Base-by-base conservation (phyloP, 2,113 vertebrate species). In the Pantherophis guttatus region DNA sequence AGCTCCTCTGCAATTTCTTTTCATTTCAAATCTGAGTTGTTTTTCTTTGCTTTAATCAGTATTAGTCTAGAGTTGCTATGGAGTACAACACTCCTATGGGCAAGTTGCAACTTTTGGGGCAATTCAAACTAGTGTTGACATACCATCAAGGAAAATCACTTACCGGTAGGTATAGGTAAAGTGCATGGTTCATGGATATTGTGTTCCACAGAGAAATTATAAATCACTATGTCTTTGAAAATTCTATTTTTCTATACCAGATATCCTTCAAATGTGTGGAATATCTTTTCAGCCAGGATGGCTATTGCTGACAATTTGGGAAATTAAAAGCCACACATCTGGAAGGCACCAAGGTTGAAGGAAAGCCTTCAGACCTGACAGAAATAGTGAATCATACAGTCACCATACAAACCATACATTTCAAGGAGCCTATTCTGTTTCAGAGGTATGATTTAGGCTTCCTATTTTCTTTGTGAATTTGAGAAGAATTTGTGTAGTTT, bases 21-120 rank as follows among this genome's bases (percentile, higher is more conserved):
- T 39, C 52, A 8, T 93, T 94, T 90, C 50, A 50, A 52, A 33
- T 81, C 33, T 81, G 85, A 86, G 44, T 86, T 86, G 86, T 52
- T 24, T 86, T 39, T 19, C 29, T 55, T 33, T 55, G 52, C 24
- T 3, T 90, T 50, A 90, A 92, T 92, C 29, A 65, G 24, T 12
- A 39, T 90, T 75, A 88, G 54, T 95, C 70, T 12, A 26, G 88
- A 85, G 90, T 86, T 86, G 33, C 59, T 86, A 86, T 58, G 39
- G 86, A 17, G 3, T 24, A 92, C 70, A 52, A 9, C 44, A n/a
- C 75, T 91, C 39, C 10, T 85, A 1, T 92, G 11, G 11, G 12
- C 13, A 26, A 24, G 7, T 52, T 57, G 54, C 53, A 86, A 24
- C 10, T 24, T 58, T 33, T 33, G 17, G 75, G 86, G 12, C 13